Percentiles rank a stretch among this genome's conserved stretches.
Evolutionary conservation across 2,113 vertebrate genomes (phyloP).

Genomic region (Dipodomys spectabilis): DNA sequence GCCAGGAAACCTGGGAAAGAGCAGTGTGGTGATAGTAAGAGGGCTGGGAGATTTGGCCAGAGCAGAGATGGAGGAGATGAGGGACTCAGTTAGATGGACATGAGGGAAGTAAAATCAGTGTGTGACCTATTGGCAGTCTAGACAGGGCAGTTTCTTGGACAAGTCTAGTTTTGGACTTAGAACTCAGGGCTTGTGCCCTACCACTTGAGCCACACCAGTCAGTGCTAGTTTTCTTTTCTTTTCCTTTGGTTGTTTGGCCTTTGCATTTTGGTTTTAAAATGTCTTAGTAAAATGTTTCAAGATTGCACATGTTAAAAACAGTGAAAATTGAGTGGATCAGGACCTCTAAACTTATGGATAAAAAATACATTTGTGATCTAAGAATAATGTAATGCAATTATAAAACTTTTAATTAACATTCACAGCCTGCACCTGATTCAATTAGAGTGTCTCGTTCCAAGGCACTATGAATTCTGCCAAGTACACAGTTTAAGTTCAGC

Average conservation of each 20-base stretch:
- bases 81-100: not conserved
- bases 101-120: not conserved
- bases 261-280: not conserved
- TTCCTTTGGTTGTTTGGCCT: not conserved
- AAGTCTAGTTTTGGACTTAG: too few species aligned
- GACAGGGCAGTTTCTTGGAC: too few species aligned
- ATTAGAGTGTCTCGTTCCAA: not conserved
- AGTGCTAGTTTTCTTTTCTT: not conserved
- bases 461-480: not conserved
- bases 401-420: not conserved
- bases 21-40: accelerated
- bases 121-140: not conserved
- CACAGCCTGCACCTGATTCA: not conserved
- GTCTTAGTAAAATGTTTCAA: not conserved
- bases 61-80: too few species aligned
- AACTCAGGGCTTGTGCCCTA: too few species aligned
- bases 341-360: not conserved
- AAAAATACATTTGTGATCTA: not conserved
- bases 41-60: too few species aligned
- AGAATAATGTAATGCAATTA: not conserved
- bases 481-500: not conserved
- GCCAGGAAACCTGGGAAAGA: not conserved
- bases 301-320: not conserved
- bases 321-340: not conserved
- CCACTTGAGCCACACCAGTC: too few species aligned